phyloP scores from a whole-genome alignment of 2,797 vertebrate species.

The Percopsis omiscomaycus region DNA sequence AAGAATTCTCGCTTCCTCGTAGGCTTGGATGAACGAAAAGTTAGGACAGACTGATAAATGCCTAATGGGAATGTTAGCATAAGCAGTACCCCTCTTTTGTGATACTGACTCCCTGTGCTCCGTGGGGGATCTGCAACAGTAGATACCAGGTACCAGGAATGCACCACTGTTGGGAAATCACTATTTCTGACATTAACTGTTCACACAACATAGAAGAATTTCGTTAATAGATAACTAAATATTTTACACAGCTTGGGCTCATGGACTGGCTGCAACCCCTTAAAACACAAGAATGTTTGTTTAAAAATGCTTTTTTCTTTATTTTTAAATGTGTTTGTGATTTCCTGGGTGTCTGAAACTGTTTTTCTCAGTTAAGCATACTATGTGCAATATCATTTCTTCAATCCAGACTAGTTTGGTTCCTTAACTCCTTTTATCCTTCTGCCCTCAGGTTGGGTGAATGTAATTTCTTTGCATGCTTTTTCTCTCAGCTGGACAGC shows the following conservation, averaged over 20 bases:
- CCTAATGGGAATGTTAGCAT: neutral
- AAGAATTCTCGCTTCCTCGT: slow-evolving; percentile 21
- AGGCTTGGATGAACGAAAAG: slow-evolving; percentile 3
- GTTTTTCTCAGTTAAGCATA: neutral
- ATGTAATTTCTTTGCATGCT: slow-evolving; percentile 29
- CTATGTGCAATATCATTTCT: neutral
- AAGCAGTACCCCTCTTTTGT: slow-evolving; percentile 25
- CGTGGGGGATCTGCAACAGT: slow-evolving; percentile 57
- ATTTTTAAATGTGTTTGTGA: slow-evolving; percentile 19
- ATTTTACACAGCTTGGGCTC: slow-evolving; percentile 28
- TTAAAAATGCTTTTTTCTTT: slow-evolving; percentile 4
- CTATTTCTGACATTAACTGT: slow-evolving; percentile 20
- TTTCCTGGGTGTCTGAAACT: slow-evolving; percentile 8
- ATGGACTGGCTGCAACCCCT: neutral
- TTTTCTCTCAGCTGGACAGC: slow-evolving; percentile 39
- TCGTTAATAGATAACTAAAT: slow-evolving; percentile 51
- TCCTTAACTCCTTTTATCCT: neutral
- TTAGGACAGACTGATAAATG: slow-evolving; percentile 31
- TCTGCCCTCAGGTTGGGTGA: slow-evolving; percentile 28
- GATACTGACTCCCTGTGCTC: slow-evolving; percentile 62
- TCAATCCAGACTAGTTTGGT: slow-evolving; percentile 21
- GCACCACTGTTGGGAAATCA: slow-evolving; percentile 57
- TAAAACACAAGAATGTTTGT: neutral
- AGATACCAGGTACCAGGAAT: slow-evolving; percentile 77
- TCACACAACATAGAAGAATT: slow-evolving; percentile 28